These are phyloP conservation scores for Cyphomyrus discorhynchus DNA, from an alignment of 2,113 vertebrate genomes.

Conservation along the genomic window DNA sequence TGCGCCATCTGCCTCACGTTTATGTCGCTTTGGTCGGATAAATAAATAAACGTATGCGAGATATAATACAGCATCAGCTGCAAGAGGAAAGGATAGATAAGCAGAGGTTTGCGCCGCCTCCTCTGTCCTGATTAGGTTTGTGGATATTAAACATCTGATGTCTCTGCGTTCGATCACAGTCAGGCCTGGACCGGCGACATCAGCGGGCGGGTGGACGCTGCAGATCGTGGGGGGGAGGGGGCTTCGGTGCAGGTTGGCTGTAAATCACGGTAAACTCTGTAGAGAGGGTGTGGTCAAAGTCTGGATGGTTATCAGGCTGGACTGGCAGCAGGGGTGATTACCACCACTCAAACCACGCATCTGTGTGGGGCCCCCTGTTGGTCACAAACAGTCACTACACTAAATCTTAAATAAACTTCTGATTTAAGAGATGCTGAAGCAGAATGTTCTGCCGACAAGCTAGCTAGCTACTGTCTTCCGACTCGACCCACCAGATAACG, in stretches of 20 bases:
- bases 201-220: neutral
- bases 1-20: neutral
- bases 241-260: neutral
- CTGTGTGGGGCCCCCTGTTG: too few relatives aligned
- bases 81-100: too few relatives aligned
- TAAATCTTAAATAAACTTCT: neutral
- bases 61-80: neutral
- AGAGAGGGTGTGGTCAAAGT: neutral
- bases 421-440: neutral
- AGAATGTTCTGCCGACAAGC: neutral
- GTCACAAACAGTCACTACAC: neutral
- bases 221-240: neutral
- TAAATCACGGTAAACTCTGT: neutral
- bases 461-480: neutral
- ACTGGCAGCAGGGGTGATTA: too few relatives aligned
- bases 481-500: neutral
- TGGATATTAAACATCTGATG: slow-evolving; percentile 3
- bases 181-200: neutral
- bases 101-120: neutral
- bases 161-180: neutral
- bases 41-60: neutral
- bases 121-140: neutral
- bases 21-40: neutral
- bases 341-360: too few relatives aligned
- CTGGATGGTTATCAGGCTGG: neutral